Base-by-base conservation (phyloP, 1,140 invertebrate genomes). In the Stegodyphus dumicola region DNA sequence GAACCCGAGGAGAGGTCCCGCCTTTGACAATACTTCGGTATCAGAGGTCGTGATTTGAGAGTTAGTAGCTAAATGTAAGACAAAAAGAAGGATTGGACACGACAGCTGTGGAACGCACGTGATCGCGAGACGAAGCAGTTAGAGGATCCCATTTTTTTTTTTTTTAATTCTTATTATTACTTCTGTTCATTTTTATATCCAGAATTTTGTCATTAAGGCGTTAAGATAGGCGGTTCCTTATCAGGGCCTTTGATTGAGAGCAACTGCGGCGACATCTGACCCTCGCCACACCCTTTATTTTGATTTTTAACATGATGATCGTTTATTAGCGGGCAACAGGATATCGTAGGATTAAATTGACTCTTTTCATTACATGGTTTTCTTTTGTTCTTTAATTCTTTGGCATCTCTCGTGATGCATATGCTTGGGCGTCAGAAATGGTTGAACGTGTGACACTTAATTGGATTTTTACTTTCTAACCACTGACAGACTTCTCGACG, bases 41-140 rank as follows among this genome's bases (percentile, higher is more conserved):
- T 33, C 73, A 75, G 54, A 75, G 73, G 73, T 75, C 73, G 73
- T 75, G 73, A 75, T 75, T 75, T 75, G 49, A 10, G 73, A 71
- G 69, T 51, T 49, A 71, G 18, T 15, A 9, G 9, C 56, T 33
- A 33, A 33, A 60, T 60, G 5, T 75, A 75, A 75, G 73, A 75
- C 73, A 75, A 75, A 33, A 75, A 75, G 73, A 56, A 17, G 73
- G 53, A 75, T 75, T 75, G 73, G 73, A 15, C 56, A 33, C 73
- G 17, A 75, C 73, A 75, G 54, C 73, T 75, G 73, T 11, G 49
- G 9, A 9, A 6, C 17, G 6, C 73, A 75, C 73, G 73, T 75
- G 73, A 75, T 75, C 69, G 69, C 11, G 33, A 11, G 69, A 71
- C 56, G 33, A 33, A 33, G 33, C 33, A 33, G 33, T 33, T 33